Base-by-base conservation (phyloP, 2,888 invertebrate species). In the Argyra leucocephala region DNA sequence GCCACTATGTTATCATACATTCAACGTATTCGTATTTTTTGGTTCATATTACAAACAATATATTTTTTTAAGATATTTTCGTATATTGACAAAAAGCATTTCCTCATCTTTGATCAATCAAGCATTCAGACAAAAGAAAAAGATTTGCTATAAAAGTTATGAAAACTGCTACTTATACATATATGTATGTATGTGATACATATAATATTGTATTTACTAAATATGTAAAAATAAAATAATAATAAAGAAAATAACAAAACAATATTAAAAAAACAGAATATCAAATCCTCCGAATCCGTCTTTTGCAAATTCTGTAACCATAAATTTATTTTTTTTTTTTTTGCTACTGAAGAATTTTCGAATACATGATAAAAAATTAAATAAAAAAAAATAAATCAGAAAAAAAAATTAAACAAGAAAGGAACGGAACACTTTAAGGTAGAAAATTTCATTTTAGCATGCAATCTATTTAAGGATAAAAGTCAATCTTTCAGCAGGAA, bases 31-130 rank as follows among this genome's bases (percentile, higher is more conserved):
- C n/a, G n/a, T n/a, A n/a, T n/a, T n/a, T n/a, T n/a, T n/a, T n/a
- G n/a, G n/a, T n/a, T n/a, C n/a, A n/a, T n/a, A n/a, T n/a, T n/a
- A n/a, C n/a, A n/a, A n/a, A n/a, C n/a, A n/a, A n/a, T n/a, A n/a
- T n/a, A n/a, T 31, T 31, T 31, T 7, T 10, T 31, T 12, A 48
- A 48, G 18, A 48, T 48, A 18, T 18, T 48, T 18, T 18, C 48
- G 15, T 18, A 48, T 48, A 48, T 15, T 12, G 48, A 15, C 15
- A 48, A 48, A 48, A 18, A 5, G 48, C 18, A 48, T 48, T 48
- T 48, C 48, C 48, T 48, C 18, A 18, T 48, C 48, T 48, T 48
- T 48, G 48, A 48, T 48, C 48, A 48, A 48, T 48, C 48, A 48
- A 48, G 48, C 48, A 18, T 48, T 48, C 48, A 48, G 18, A 48